Percentiles rank a stretch among this genome's conserved stretches.
These are phyloP conservation scores for Dicyrtomina minuta DNA, from an alignment of 2,888 invertebrate species.

Conservation along the genomic window DNA sequence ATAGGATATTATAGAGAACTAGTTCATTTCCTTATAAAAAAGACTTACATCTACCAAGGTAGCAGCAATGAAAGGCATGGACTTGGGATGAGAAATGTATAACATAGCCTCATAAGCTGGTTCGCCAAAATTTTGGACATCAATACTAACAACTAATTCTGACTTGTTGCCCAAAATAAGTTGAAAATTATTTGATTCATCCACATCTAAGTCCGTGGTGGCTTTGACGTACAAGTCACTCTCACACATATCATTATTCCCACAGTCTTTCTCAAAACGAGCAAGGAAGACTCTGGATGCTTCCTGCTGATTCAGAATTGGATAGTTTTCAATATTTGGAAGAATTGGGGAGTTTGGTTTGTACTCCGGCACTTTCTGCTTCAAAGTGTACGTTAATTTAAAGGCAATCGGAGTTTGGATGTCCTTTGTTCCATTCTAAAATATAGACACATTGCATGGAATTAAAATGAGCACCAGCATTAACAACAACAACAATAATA, in stretches of 20 bases:
- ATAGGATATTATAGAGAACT: not conserved
- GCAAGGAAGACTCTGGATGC: conserved; percentile 79
- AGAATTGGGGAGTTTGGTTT: conserved; percentile 60
- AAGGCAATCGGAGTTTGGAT: conserved; percentile 86
- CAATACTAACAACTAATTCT: conserved; percentile 74
- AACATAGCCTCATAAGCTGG: conserved; percentile 86
- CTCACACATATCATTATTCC: conserved; percentile 80
- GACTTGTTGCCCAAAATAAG: conserved; percentile 69
- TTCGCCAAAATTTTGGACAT: conserved; percentile 76
- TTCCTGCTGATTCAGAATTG: conserved; percentile 84
- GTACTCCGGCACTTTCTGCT: conserved; percentile 65
- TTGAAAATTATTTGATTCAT: conserved; percentile 44
- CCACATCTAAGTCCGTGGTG: conserved; percentile 62
- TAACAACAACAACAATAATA: not conserved
- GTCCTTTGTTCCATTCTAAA: conserved; percentile 75
- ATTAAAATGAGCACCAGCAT: conserved; percentile 15
- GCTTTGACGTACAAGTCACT: conserved; percentile 74
- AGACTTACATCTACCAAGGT: conserved; percentile 60
- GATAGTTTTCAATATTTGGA: conserved; percentile 74
- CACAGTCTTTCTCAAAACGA: conserved; percentile 88
- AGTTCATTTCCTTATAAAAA: not conserved
- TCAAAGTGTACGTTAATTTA: conserved; percentile 78
- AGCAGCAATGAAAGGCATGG: conserved; percentile 74
- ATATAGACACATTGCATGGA: conserved; percentile 10
- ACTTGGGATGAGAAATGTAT: conserved; percentile 75